phyloP scores from a whole-genome alignment of 2,888 invertebrate genomes.

The Leucoptera coffeella region DNA sequence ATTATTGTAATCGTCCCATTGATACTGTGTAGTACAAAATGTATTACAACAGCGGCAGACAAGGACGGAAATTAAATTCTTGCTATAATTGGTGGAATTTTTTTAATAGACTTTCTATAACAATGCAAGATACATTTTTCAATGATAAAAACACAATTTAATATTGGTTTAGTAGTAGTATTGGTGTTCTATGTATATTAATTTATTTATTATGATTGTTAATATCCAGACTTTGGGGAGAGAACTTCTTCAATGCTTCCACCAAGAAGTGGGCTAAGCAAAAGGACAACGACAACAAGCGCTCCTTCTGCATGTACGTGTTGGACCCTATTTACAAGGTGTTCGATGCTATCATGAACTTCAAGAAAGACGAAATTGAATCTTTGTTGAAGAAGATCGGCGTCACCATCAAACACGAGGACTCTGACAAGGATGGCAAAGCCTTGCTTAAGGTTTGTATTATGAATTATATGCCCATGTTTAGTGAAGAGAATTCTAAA shows the following conservation, averaged over 20 bases:
- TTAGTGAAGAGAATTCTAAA: too few species aligned
- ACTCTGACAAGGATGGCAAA: conserved; percentile 95
- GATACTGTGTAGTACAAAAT: conserved; percentile 31
- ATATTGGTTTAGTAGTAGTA: too few species aligned
- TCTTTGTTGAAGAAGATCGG: conserved; percentile 84
- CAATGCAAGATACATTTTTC: too few species aligned
- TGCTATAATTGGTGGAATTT: too few species aligned
- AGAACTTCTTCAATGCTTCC: conserved; percentile 95
- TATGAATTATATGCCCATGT: too few species aligned
- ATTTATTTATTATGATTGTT: too few species aligned
- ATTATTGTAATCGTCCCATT: conserved; percentile 35
- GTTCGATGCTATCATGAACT: conserved; percentile 76
- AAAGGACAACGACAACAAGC: conserved; percentile 85
- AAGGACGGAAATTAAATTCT: conserved; percentile 31
- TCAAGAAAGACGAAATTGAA: conserved; percentile 91
- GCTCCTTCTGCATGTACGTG: conserved; percentile 99
- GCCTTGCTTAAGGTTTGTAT: conserved; percentile 79
- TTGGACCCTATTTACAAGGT: conserved; percentile 98
- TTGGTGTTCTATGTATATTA: too few species aligned
- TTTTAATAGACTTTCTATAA: too few species aligned
- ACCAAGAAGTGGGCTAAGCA: conserved; percentile 98
- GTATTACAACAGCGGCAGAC: conserved; percentile 40
- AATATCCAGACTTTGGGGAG: conserved; percentile 78
- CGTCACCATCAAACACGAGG: conserved; percentile 88
- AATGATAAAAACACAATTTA: too few species aligned